Evolutionary conservation across 2,888 invertebrate genomes (phyloP).

Genomic region (Drosophila parthenogenetica): DNA sequence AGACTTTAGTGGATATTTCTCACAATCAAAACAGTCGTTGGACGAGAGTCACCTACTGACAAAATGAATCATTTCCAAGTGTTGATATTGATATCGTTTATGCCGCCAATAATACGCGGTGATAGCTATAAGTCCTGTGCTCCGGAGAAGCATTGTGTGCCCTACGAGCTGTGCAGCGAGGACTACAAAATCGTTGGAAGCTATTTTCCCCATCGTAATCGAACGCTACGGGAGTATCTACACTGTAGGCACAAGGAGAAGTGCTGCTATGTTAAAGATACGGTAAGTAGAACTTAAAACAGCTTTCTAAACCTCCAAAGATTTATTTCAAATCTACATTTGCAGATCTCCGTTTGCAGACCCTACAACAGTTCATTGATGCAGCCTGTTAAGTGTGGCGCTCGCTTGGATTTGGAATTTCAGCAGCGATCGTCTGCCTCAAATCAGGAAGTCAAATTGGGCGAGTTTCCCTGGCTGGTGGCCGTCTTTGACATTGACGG

Average conservation of each 20-base stretch:
- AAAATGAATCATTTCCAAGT: slow-evolving; percentile 10
- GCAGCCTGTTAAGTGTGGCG: slow-evolving; percentile 39
- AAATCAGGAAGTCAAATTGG: slow-evolving; percentile 57
- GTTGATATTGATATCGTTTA: background rate
- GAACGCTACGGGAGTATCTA: slow-evolving; percentile 47
- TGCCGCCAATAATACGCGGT: background rate
- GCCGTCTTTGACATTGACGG: slow-evolving; percentile 38
- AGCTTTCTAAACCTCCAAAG: too few relatives aligned
- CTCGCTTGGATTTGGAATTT: slow-evolving; percentile 59
- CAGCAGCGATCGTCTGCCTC: slow-evolving; percentile 57
- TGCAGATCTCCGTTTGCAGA: slow-evolving; percentile 11
- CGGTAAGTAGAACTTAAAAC: slow-evolving; percentile 25
- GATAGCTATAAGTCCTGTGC: slow-evolving; percentile 41
- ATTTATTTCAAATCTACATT: background rate
- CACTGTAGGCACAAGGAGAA: slow-evolving; percentile 68
- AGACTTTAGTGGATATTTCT: slow-evolving; percentile 60
- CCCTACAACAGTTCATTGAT: slow-evolving; percentile 1
- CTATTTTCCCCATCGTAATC: slow-evolving; percentile 62
- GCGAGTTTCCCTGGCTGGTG: slow-evolving; percentile 66
- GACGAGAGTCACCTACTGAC: background rate
- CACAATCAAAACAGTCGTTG: slow-evolving; percentile 42
- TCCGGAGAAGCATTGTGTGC: slow-evolving; percentile 52
- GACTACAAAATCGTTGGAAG: slow-evolving; percentile 56
- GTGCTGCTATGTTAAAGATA: slow-evolving; percentile 52
- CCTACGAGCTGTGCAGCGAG: slow-evolving; percentile 60